phyloP scores from a whole-genome alignment of 2,888 invertebrate genomes.

The Osedax frankpressi region DNA sequence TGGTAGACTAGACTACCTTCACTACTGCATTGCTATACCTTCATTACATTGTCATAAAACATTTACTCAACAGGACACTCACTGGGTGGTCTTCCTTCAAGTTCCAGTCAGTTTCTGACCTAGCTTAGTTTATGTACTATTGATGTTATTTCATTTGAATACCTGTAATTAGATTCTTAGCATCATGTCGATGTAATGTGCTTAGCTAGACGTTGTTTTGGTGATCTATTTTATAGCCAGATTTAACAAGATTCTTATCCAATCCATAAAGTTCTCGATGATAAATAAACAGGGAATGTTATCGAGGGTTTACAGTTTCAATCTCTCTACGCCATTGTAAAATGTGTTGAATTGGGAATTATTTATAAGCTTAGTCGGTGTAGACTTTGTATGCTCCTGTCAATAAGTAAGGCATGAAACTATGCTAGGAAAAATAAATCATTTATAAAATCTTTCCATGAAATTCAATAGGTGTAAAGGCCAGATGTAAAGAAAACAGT shows the following conservation, averaged over 20 bases:
- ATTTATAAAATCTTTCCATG: background rate
- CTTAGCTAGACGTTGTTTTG: background rate
- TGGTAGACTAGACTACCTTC: background rate
- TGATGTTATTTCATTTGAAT: background rate
- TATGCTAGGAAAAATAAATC: background rate
- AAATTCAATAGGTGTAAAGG: background rate
- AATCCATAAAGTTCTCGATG: background rate
- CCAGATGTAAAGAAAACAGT: background rate
- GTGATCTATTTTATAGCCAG: background rate
- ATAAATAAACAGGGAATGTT: background rate
- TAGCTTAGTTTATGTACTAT: background rate
- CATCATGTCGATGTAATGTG: background rate
- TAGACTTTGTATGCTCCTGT: background rate
- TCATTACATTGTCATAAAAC: background rate
- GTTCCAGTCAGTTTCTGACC: background rate
- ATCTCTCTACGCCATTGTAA: background rate
- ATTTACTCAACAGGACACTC: background rate
- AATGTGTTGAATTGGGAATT: background rate
- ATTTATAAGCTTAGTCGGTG: background rate
- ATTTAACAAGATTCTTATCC: slow-evolving; percentile 3
- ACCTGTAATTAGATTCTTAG: slow-evolving; percentile 3
- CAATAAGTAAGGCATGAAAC: background rate
- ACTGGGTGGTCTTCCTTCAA: background rate
- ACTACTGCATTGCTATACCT: background rate
- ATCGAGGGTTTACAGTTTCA: background rate